Evolutionary conservation across 1,140 invertebrate species (phyloP), one percentile per base, ranked within the genome.

Genomic region (Brevipalpus yothersi): DNA sequence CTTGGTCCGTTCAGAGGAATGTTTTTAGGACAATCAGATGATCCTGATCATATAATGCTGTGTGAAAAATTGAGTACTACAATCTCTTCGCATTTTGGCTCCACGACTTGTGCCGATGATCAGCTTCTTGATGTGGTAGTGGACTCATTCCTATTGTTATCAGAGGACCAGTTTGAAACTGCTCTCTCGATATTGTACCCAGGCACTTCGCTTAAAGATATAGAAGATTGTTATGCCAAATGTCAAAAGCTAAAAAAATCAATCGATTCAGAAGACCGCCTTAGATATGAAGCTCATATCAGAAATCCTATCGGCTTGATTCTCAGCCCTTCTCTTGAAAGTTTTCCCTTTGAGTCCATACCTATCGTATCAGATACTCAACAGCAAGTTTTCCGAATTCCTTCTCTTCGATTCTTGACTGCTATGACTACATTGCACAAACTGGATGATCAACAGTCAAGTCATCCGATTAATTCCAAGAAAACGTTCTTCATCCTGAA

Each of bases 351-450:
- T 41, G 63, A 64, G 60, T 62, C 58, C 0, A 40, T 64, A 15
- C 61, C 58, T 1, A 56, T 11, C 40, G 7, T 51, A n/a, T 15
- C 39, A 1, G 4, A 15, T 12, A 21, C 15, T 11, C 23, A 56
- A 0, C 63, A 63, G 42, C 15, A 81, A 10, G 76, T 83, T 0
- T 78, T 78, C 12, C 73, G 84, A 53, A 77, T 86, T 67, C 81
- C 83, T 41, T 86, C 82, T 40, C 67, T 86, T 7, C 78, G 82
- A 62, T 75, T 83, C 64, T 69, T 79, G 5, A 78, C 80, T 63
- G 75, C 75, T 2, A 70, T 84, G 59, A 81, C 76, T 64, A 77
- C 62, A 17, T n/a, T 41, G 23, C 56, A 56, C 5, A 41, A 56
- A 23, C n/a, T 58, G 51, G 13, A n/a, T 31, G 10, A 60, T 13